These are phyloP conservation scores for Pogonomyrmex californicus DNA, from an alignment of 1,140 invertebrate species.

Conservation along the genomic window DNA sequence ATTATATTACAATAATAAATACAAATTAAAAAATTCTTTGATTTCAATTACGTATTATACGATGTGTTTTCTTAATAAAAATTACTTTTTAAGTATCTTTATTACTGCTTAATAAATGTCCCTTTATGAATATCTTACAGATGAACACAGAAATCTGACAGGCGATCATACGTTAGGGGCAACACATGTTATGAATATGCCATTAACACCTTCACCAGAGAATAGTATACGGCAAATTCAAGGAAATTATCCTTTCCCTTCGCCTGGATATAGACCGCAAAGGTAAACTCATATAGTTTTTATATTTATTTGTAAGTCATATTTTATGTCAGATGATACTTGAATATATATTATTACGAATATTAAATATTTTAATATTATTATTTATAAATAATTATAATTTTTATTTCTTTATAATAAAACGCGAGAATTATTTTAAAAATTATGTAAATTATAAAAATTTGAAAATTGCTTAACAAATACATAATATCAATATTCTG, in stretches of 20 bases:
- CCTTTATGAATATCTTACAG: conserved; percentile 1
- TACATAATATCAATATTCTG: background rate
- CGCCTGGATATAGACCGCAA: conserved; percentile 5
- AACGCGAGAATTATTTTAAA: background rate
- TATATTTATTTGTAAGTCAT: background rate
- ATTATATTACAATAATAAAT: conserved; percentile 1
- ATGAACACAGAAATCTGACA: background rate
- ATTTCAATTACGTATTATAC: background rate
- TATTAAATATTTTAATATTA: background rate
- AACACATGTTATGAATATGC: background rate
- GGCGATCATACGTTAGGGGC: background rate
- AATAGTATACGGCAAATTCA: background rate
- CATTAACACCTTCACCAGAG: background rate
- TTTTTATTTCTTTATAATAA: background rate
- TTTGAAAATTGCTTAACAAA: background rate
- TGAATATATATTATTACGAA: background rate
- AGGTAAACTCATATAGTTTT: conserved; percentile 51
- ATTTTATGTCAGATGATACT: background rate
- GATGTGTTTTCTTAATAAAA: background rate
- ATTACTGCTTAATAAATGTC: background rate
- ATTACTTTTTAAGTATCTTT: background rate
- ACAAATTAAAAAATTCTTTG: background rate
- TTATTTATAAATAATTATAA: background rate
- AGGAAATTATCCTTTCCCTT: conserved; percentile 30
- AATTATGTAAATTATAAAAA: background rate